Conservation (phyloP, 2,797 vertebrate species). For the Tympanoctomys barrerae region DNA sequence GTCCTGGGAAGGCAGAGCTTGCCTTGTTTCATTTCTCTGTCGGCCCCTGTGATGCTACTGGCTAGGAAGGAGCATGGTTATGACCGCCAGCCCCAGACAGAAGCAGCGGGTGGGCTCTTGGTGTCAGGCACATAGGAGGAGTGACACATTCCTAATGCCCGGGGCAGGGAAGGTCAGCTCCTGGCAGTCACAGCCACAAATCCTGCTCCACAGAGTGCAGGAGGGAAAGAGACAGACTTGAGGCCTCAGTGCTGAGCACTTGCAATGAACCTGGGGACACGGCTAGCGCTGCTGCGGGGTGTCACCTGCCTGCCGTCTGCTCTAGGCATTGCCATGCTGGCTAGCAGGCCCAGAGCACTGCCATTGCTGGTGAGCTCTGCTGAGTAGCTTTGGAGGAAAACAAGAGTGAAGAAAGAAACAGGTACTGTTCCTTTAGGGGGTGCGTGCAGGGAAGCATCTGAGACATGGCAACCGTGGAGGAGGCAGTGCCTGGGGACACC, state of each 20-base stretch:
- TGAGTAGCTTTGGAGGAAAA: background rate
- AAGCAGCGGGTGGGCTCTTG: too few species aligned
- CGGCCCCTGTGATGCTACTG: rapidly evolving
- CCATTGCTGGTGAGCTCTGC: background rate
- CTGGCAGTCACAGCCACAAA: background rate
- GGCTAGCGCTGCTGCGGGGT: rapidly evolving
- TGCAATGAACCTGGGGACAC: background rate
- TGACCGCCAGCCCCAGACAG: rapidly evolving
- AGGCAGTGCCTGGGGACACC: background rate
- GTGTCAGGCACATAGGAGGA: background rate
- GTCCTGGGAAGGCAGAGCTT: background rate
- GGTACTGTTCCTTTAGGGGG: background rate
- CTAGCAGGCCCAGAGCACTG: background rate
- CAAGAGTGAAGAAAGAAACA: background rate
- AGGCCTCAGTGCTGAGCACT: background rate
- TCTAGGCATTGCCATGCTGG: too few species aligned
- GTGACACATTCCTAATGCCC: background rate
- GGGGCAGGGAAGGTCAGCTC: background rate
- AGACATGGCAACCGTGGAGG: background rate
- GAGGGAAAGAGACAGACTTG: background rate
- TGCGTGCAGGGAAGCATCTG: background rate
- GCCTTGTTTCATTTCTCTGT: background rate
- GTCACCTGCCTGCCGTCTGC: rapidly evolving
- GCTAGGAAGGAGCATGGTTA: rapidly evolving
- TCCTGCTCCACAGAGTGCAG: background rate